Base-by-base conservation (phyloP, 2,797 vertebrate species). In the Coccyzus lansbergi region DNA sequence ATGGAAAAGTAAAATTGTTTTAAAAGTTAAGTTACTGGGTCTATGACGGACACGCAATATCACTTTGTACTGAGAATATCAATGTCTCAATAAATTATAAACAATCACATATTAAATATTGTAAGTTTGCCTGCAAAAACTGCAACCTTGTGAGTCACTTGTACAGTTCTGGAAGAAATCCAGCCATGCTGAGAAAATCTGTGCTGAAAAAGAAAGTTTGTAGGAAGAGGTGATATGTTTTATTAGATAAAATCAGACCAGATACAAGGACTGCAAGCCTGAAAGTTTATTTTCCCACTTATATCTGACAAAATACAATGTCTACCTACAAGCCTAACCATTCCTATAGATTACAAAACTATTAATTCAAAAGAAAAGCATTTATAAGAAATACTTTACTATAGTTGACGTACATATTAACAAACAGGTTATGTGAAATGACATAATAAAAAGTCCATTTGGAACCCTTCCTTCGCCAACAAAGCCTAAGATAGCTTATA, bases 201-300 rank as follows among this genome's bases (percentile, higher is more conserved):
- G 15, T 74, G 21, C 38, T 91, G 44, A 48, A 78, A 84, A 94
- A 90, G 17, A 36, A 76, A 64, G 20, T 55, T 58, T 80, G n/a
- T 53, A 91, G 79, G 42, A 12, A 72, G 29, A 80, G 9, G 29
- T 51, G 83, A 59, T 80, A 74, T 5, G 7, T 52, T 89, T 86
- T 82, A 75, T 68, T 77, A 56, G 19, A 84, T 51, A 2, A 93
- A 90, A 88, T 67, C n/a, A 90, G 48, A 53, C 22, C 48, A 94
- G 93, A 91, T 59, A 56, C 24, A 62, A 72, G 34, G 49, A 85
- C 29, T 29, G 5, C 34, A 65, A 88, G 26, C 40, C 10, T 60
- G 17, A 67, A 86, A 89, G 19, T 34, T 82, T 86, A 75, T 88
- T 86, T 88, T 88, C 86, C 38, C 70, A 86, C 13, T 71, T 76